Conservation (phyloP, 2,888 invertebrate genomes). For the Eretmocerus hayati region DNA sequence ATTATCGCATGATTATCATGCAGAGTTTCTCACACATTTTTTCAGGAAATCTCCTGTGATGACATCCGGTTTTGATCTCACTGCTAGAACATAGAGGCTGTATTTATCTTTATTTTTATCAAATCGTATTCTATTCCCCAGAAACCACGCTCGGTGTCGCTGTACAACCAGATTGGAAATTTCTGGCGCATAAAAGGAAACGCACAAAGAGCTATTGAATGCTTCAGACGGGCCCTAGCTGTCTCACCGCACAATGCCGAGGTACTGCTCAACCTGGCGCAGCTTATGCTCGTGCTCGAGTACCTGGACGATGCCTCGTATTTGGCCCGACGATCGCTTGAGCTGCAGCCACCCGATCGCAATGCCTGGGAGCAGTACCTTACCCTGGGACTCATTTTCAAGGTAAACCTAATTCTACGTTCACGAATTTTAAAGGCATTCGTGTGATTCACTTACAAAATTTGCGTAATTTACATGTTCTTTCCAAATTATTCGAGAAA, state of each 20-base stretch:
- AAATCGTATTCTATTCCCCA: no score
- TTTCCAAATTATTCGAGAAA: not conserved
- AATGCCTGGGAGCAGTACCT: constrained; percentile 89
- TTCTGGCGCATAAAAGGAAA: constrained; percentile 88
- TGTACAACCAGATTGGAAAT: constrained; percentile 87
- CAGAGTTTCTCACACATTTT: no score
- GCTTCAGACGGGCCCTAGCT: constrained; percentile 77
- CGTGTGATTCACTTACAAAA: not conserved
- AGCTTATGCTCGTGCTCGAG: constrained; percentile 77
- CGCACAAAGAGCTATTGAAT: constrained; percentile 79
- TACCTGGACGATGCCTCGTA: constrained; percentile 87
- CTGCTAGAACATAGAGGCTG: no score
- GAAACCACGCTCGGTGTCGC: constrained; percentile 75
- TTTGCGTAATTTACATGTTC: not conserved
- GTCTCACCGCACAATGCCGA: constrained; percentile 84
- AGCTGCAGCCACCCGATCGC: constrained; percentile 76
- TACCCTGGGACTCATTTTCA: constrained; percentile 85
- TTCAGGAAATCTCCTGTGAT: no score
- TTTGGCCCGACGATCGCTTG: constrained; percentile 74
- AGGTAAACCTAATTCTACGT: constrained; percentile 42
- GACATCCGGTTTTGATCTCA: no score
- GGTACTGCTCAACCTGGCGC: constrained; percentile 74
- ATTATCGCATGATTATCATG: no score
- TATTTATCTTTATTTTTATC: no score
- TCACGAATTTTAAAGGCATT: not conserved